phyloP scores from a whole-genome alignment of 2,797 vertebrate species.

The Linurgus olivaceus region DNA sequence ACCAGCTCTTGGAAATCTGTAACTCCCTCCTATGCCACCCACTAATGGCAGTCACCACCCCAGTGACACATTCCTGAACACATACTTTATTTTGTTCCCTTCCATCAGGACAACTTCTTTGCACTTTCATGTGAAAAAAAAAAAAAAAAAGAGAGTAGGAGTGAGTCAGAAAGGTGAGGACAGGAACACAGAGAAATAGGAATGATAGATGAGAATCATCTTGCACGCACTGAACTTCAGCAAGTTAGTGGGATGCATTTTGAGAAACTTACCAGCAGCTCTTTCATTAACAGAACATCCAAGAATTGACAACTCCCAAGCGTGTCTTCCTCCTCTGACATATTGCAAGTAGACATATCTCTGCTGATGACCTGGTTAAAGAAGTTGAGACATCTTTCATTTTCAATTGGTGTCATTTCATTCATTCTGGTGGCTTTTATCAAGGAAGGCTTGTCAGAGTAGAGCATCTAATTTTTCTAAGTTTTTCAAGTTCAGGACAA shows the following conservation, averaged over 20 bases:
- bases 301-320: neutral
- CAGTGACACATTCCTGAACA: neutral
- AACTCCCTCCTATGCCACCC: neutral
- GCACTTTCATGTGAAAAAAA: neutral
- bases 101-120: neutral
- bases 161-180: neutral
- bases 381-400: neutral
- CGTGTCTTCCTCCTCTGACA: neutral
- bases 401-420: neutral
- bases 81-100: neutral
- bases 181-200: neutral
- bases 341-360: neutral
- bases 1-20: neutral
- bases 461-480: neutral
- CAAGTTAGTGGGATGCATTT: neutral
- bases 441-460: neutral
- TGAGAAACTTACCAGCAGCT: neutral
- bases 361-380: neutral
- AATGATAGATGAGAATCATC: neutral
- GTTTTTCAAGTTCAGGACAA: neutral
- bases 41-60: neutral
- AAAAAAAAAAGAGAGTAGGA: neutral
- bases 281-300: neutral
- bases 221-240: neutral
- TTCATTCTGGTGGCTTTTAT: neutral